These are phyloP conservation scores for Actinernus sp. DNA, from an alignment of 92 coral and sea anemone genomes.

Conservation along the genomic window DNA sequence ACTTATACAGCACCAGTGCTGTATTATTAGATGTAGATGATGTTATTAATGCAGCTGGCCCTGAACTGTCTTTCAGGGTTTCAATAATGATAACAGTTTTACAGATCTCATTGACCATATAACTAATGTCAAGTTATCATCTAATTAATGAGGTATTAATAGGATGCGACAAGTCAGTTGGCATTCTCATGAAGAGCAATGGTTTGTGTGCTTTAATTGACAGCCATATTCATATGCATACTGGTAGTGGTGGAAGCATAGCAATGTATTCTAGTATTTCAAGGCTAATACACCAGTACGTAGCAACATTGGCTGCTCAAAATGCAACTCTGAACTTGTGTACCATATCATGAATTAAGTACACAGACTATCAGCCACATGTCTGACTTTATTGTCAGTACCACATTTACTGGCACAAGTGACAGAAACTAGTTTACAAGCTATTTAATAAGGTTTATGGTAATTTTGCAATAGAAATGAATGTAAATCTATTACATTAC, in stretches of 20 bases:
- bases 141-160: constrained; percentile 35
- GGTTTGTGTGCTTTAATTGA: constrained; percentile 34
- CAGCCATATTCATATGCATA: constrained; percentile 21
- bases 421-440: too few relatives aligned
- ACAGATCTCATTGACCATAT: constrained; percentile 18
- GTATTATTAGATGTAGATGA: constrained; percentile 52
- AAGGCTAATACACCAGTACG: constrained; percentile 1
- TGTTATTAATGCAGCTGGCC: constrained; percentile 27
- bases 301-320: neutral
- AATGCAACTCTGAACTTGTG: constrained; percentile 9
- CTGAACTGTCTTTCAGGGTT: constrained; percentile 25
- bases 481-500: too few relatives aligned
- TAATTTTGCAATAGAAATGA: too few relatives aligned
- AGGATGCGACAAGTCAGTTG: constrained; percentile 31
- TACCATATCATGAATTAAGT: constrained; percentile 28
- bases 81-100: constrained; percentile 10
- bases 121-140: constrained; percentile 4
- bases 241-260: constrained; percentile 17
- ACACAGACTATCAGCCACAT: too few relatives aligned
- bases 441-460: too few relatives aligned
- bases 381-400: too few relatives aligned
- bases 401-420: too few relatives aligned
- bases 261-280: neutral
- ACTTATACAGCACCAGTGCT: constrained; percentile 17
- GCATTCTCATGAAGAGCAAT: constrained; percentile 25